phyloP scores from a whole-genome alignment of 1,140 invertebrate genomes.

The Pseudomyrmex gracilis region DNA sequence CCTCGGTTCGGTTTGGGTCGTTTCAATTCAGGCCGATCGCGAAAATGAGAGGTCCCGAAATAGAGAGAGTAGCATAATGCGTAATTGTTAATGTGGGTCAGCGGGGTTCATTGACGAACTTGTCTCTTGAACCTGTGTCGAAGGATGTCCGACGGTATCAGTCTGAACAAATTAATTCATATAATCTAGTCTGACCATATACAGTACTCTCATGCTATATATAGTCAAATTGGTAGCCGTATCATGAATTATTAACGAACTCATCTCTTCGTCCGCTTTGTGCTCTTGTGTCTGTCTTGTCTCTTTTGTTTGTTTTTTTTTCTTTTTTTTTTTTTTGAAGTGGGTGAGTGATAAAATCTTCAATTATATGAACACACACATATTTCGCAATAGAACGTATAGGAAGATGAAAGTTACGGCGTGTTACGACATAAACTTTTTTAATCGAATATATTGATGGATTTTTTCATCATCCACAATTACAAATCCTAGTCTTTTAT shows the following conservation, averaged over 20 bases:
- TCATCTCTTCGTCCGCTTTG: not conserved
- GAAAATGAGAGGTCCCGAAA: slow-evolving; percentile 39
- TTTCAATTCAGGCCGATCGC: slow-evolving; percentile 58
- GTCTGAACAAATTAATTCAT: slow-evolving; percentile 22
- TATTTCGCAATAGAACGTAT: too few species aligned
- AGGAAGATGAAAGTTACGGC: too few species aligned
- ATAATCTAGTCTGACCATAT: slow-evolving; percentile 12
- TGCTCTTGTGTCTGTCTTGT: not conserved
- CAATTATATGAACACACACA: too few species aligned
- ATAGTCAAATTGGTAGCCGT: too few species aligned
- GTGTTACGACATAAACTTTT: too few species aligned
- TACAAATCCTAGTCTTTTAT: slow-evolving; percentile 6
- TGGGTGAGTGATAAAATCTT: not conserved
- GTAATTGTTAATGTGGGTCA: slow-evolving; percentile 57
- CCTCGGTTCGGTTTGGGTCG: slow-evolving; percentile 52
- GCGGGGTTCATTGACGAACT: slow-evolving; percentile 61
- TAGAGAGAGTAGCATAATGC: not conserved
- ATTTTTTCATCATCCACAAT: not conserved
- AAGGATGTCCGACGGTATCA: not conserved
- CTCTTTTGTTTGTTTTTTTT: not conserved
- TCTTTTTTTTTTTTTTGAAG: not conserved
- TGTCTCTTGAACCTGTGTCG: slow-evolving; percentile 70
- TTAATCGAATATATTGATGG: not conserved
- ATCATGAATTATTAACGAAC: slow-evolving; percentile 12
- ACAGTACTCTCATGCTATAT: not conserved